These are phyloP conservation scores for Drosophila parvula DNA, from an alignment of 1,140 invertebrate genomes.

Conservation along the genomic window DNA sequence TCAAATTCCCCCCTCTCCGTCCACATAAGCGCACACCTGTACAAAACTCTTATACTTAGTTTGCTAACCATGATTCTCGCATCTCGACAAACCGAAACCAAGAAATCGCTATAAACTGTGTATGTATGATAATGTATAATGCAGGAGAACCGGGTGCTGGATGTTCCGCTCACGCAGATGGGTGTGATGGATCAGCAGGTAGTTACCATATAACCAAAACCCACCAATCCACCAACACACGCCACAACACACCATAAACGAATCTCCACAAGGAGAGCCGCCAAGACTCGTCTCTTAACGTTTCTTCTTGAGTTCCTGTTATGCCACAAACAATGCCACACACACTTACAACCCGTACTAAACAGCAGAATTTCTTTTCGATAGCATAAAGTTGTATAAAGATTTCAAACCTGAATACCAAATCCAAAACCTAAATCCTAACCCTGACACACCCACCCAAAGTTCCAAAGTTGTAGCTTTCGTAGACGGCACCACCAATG, in stretches of 20 bases:
- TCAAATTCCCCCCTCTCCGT: neutral
- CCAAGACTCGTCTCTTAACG: slow-evolving; percentile 42
- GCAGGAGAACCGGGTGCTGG: slow-evolving; percentile 90
- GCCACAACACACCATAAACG: slow-evolving; percentile 40
- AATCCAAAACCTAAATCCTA: slow-evolving; percentile 14
- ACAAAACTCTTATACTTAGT: slow-evolving; percentile 45
- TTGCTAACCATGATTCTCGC: slow-evolving; percentile 50
- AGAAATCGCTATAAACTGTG: slow-evolving; percentile 55
- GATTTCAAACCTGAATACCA: slow-evolving; percentile 12
- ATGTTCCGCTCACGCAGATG: slow-evolving; percentile 93
- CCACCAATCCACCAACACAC: slow-evolving; percentile 29
- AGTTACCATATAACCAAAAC: slow-evolving; percentile 73
- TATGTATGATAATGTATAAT: slow-evolving; percentile 72
- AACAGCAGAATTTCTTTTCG: slow-evolving; percentile 62
- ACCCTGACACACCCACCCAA: slow-evolving; percentile 29
- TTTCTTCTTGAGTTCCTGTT: slow-evolving; percentile 69
- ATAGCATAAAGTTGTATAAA: slow-evolving; percentile 62
- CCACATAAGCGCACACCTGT: slow-evolving; percentile 33
- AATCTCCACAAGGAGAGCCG: slow-evolving; percentile 29
- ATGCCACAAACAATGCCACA: slow-evolving; percentile 39
- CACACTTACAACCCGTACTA: slow-evolving; percentile 7
- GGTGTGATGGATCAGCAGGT: slow-evolving; percentile 95
- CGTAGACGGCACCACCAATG: slow-evolving; percentile 54
- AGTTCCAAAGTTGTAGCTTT: slow-evolving; percentile 51
- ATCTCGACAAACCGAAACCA: slow-evolving; percentile 32